Evolutionary conservation across 2,113 vertebrate species (phyloP).

Genomic region (Helogale parvula): DNA sequence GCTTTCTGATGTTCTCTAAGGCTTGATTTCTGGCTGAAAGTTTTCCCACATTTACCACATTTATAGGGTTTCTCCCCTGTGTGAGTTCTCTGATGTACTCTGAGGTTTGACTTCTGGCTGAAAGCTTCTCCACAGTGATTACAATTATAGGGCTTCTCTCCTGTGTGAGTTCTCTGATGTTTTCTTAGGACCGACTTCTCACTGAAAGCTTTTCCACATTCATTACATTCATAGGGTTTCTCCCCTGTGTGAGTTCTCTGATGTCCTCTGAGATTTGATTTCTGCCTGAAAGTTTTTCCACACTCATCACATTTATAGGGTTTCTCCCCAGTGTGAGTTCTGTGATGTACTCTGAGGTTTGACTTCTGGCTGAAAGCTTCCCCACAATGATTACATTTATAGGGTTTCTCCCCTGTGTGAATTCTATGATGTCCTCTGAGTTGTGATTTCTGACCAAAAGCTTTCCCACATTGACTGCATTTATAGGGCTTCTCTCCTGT

Average conservation of each 20-base stretch:
- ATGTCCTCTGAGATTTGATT: slow-evolving; percentile 62
- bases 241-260: slow-evolving; percentile 65
- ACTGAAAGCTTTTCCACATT: slow-evolving; percentile 70
- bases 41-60: slow-evolving; percentile 62
- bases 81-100: slow-evolving; percentile 67
- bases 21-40: slow-evolving; percentile 61
- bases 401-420: slow-evolving; percentile 60
- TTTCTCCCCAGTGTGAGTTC: slow-evolving; percentile 62
- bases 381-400: slow-evolving; percentile 60
- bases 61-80: slow-evolving; percentile 69
- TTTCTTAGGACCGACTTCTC: slow-evolving; percentile 61
- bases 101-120: slow-evolving; percentile 69
- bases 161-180: slow-evolving; percentile 66
- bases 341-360: slow-evolving; percentile 55
- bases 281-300: slow-evolving; percentile 72
- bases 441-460: slow-evolving; percentile 58
- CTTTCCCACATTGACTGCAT: slow-evolving; percentile 56
- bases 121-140: slow-evolving; percentile 60
- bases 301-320: slow-evolving; percentile 66
- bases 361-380: slow-evolving; percentile 64
- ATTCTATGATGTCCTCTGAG: slow-evolving; percentile 62
- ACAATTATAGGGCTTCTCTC: slow-evolving; percentile 58
- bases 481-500: slow-evolving; percentile 63
- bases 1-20: slow-evolving; percentile 67
- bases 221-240: slow-evolving; percentile 56